Base-by-base conservation (phyloP, 2,797 vertebrate species). In the Etheostoma nigrum region DNA sequence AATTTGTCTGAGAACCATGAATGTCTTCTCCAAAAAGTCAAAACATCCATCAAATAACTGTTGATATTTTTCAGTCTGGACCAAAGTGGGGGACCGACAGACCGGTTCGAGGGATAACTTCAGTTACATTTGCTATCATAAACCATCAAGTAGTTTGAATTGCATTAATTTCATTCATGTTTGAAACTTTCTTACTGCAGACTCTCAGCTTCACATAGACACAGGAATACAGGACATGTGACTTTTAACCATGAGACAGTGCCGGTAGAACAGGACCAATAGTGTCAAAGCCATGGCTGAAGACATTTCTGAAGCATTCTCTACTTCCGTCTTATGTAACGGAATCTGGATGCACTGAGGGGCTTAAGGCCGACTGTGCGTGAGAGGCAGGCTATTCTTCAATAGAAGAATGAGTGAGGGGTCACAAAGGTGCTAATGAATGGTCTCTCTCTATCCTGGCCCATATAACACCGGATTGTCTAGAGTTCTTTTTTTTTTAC, bases 391-490 rank as follows among this genome's bases (percentile, higher is more conserved):
- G 69, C 88, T 76, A 84, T 92, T 91, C 87, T 91, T 87, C 85
- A 82, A 74, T 60, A 75, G 79, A 83, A 88, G 87, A 94, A 89
- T 89, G 67, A 65, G 60, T 83, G 81, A 86, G 30, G 68, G 88
- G 90, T 90, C 86, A 89, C 44, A 70, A 76, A 92, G 89, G 91
- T 92, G 89, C 78, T 36, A 87, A 87, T 89, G 85, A 93, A 91
- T 89, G 82, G 70, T 55, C 80, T 74, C 79, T 73, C 72, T 79
- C 63, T 88, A 71, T 80, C 67, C 70, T 72, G 73, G 72, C 73
- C 82, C 78, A 78, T 71, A 82, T 83, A 89, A 91, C 82, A 89
- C 59, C 5, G 6, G 64, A 75, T 77, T 79, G 82, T 84, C 84
- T 83, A 27, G 67, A 71, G 82, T 63, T 86, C 68, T 76, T 88